Base-by-base conservation (phyloP, 2,888 invertebrate genomes). In the Eilema caniola region DNA sequence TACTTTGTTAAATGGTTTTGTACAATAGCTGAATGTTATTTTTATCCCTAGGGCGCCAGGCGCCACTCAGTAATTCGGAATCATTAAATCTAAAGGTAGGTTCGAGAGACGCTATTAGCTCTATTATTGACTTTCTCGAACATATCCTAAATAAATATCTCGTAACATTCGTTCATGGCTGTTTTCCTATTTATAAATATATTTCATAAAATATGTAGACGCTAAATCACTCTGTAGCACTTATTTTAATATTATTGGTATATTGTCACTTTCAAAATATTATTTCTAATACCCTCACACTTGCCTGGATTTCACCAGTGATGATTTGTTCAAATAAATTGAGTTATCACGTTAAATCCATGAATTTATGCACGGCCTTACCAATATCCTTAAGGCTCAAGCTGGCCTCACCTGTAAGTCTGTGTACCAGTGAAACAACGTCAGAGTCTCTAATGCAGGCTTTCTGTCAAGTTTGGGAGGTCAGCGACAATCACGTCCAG, bases 1-100 rank as follows among this genome's bases (percentile, higher is more conserved):
- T 83, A 37, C 25, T 80, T 33, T 75, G 77, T 72, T 77, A 70
- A 77, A 74, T 75, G 65, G 72, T 79, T 78, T 69, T 73, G 47
- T 78, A 79, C 67, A 62, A 73, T 75, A 69, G 62, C 59, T 60
- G 65, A 72, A 74, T 23, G 31, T 73, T 70, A 70, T 24, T 67
- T 64, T 59, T 24, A 57, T 23, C 24, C 14, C n/a, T 70, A 65
- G 60, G 56, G 37, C 28, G 66, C 57, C 65, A 28, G 25, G 56
- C 31, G 31, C 56, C 25, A 41, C 20, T 23, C 25, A 47, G 14
- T 59, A 11, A 59, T 14, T 59, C 23, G n/a, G 10, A 53, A 53
- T 53, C n/a, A 53, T n/a, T 53, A 53, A 47, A 41, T 41, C 20
- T 47, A 41, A 41, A 20, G 20, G 20, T 53, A 53, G 10, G 53